phyloP scores from a whole-genome alignment of 2,797 vertebrate species.

The Iguana delicatissima region DNA sequence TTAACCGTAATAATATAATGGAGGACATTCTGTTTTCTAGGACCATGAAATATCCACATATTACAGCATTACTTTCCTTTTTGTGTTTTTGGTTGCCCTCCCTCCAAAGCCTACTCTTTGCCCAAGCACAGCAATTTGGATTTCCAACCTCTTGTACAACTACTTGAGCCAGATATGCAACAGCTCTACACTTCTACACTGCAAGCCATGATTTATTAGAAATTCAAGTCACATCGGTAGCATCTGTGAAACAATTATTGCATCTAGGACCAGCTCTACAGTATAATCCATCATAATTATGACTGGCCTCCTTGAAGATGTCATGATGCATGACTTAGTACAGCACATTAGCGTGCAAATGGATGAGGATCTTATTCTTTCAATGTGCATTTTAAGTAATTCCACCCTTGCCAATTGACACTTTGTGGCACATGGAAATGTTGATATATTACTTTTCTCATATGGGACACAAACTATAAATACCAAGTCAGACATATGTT shows the following conservation, averaged over 20 bases:
- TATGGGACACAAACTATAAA: conserved; percentile 51
- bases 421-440: conserved; percentile 56
- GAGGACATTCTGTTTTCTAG: neutral
- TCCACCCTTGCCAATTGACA: conserved; percentile 64
- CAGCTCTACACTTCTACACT: conserved; percentile 52
- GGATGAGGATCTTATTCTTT: conserved; percentile 73
- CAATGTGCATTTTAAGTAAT: conserved; percentile 66
- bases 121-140: conserved; percentile 69
- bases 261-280: conserved; percentile 82
- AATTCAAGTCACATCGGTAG: conserved; percentile 88
- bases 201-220: conserved; percentile 79
- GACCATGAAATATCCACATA: neutral
- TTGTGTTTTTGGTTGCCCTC: neutral
- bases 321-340: conserved; percentile 80
- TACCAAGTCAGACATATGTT: conserved; percentile 23
- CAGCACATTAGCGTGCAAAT: conserved; percentile 81
- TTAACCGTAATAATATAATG: neutral
- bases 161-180: conserved; percentile 56
- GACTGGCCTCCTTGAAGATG: conserved; percentile 85
- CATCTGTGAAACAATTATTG: conserved; percentile 91
- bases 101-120: conserved; percentile 37
- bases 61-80: neutral
- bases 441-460: conserved; percentile 53
- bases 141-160: conserved; percentile 64
- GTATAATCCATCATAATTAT: conserved; percentile 94